Evolutionary conservation across 1,140 invertebrate genomes (phyloP).

Genomic region (Drosophila mauritiana): DNA sequence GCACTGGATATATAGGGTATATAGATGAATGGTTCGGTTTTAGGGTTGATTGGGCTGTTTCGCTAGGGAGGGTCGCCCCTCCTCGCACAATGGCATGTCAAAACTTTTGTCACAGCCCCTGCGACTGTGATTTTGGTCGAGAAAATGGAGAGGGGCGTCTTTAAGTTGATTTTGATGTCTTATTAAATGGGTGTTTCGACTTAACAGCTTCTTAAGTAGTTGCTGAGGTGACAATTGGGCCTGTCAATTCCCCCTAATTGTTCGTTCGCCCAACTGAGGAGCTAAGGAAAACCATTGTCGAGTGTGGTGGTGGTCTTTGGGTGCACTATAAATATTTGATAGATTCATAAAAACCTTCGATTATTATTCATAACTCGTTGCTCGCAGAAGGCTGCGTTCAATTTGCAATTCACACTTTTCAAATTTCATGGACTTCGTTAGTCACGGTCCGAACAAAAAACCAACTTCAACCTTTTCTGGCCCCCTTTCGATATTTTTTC

Average conservation of each 20-base stretch:
- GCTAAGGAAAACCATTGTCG: not conserved
- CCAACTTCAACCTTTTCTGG: conserved; percentile 31
- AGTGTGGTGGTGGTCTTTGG: not conserved
- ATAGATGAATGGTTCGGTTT: not conserved
- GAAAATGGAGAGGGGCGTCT: conserved; percentile 7
- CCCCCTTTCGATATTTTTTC: conserved; percentile 13
- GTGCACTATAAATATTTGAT: conserved; percentile 36
- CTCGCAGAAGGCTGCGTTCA: conserved; percentile 48
- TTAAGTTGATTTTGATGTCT: conserved; percentile 79
- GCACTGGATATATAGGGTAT: conserved; percentile 20
- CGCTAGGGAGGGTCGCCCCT: conserved; percentile 10
- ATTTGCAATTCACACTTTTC: conserved; percentile 83
- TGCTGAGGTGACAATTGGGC: conserved; percentile 60
- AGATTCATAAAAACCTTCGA: conserved; percentile 37
- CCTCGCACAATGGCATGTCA: conserved; percentile 61
- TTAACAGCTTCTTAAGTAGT: conserved; percentile 79
- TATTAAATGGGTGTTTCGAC: conserved; percentile 70
- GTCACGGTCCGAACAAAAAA: conserved; percentile 59
- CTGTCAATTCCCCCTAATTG: conserved; percentile 23
- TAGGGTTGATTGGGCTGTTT: conserved; percentile 17
- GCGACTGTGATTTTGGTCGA: conserved; percentile 21
- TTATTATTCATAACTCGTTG: conserved; percentile 82
- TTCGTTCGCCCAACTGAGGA: not conserved
- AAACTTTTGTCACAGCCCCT: conserved; percentile 67
- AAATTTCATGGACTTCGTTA: conserved; percentile 79